Evolutionary conservation across 2,797 vertebrate species (phyloP), one percentile per base, ranked within the genome.

Genomic region (Caiman crocodilus): DNA sequence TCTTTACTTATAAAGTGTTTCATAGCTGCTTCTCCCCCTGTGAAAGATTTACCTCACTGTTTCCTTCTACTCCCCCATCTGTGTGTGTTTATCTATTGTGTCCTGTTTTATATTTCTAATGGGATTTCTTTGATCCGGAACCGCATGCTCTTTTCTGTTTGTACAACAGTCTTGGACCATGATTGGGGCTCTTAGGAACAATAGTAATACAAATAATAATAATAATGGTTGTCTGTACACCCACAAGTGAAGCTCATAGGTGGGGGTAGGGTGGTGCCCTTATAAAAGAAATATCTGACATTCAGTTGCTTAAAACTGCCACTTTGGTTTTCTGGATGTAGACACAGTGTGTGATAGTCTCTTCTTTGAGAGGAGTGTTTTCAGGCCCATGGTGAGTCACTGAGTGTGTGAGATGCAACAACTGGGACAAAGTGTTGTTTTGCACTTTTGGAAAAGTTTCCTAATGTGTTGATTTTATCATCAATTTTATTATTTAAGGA

Each of bases 401-500:
- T 91, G 76, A 92, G 35, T 74, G 89, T 86, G 30, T 94, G 58
- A 93, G 87, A 93, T 94, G 78, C 74, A 23, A 84, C 84, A 85
- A 91, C 76, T 23, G 80, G 28, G 65, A 16, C 18, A 0, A 0
- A 6, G 3, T 23, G 56, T 76, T 50, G 32, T 79, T 94, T 67
- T 92, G 76, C 80, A 78, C 80, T 96, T 94, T 78, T 92, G 89
- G 60, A 92, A 91, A 76, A 74, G 80, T 92, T 93, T 94, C 93
- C 93, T 95, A 91, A 95, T 89, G 89, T 90, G 95, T 61, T 69
- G 76, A 89, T 59, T 87, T 97, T 94, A 87, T 94, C 80, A 85
- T 94, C 94, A 80, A 93, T 94, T 94, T 94, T 94, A 57, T 89
- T 76, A 85, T 95, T 79, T 42, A 42, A 42, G 42, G 42, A 42